Percentiles rank a stretch among this genome's conserved stretches.
Evolutionary conservation across 2,888 invertebrate species (phyloP).

Genomic region (Amblyjoppa proteus): DNA sequence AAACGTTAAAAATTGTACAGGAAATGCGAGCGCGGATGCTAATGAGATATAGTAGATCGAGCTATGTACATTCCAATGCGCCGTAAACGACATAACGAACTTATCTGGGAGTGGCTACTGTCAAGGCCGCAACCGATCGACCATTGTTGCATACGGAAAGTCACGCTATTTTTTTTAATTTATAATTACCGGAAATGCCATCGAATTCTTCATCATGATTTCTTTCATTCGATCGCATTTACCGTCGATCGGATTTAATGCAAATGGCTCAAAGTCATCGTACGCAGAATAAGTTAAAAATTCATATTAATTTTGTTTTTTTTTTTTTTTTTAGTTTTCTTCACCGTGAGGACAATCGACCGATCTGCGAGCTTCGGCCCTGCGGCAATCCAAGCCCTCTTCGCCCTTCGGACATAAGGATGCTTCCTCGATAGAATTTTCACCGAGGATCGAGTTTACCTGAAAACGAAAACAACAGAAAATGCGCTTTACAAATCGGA

Average conservation of each 20-base stretch:
- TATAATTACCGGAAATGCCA: constrained; percentile 68
- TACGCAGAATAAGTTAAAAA: too few species aligned
- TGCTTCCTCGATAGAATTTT: constrained; percentile 78
- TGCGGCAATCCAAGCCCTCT: constrained; percentile 83
- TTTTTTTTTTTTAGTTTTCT: constrained; percentile 23
- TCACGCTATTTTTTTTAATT: constrained; percentile 67
- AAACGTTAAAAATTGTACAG: constrained; percentile 10
- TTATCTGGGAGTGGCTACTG: constrained; percentile 71
- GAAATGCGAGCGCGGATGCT: background rate
- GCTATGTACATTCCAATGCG: constrained; percentile 56
- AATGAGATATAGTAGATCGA: constrained; percentile 1
- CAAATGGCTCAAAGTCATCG: background rate
- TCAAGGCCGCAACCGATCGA: constrained; percentile 70
- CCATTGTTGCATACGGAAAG: constrained; percentile 70
- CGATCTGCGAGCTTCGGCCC: constrained; percentile 83
- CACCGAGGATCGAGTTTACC: constrained; percentile 81
- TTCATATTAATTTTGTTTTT: background rate
- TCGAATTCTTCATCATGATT: constrained; percentile 48
- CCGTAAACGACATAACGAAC: constrained; percentile 59
- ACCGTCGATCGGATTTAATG: background rate
- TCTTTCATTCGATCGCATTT: constrained; percentile 28
- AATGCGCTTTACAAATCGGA: background rate
- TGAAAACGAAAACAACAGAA: constrained; percentile 63
- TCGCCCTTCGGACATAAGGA: constrained; percentile 83
- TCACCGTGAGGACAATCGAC: constrained; percentile 84